These are phyloP conservation scores for Bubalus kerabau DNA, from an alignment of 2,113 vertebrate species.

Conservation along the genomic window DNA sequence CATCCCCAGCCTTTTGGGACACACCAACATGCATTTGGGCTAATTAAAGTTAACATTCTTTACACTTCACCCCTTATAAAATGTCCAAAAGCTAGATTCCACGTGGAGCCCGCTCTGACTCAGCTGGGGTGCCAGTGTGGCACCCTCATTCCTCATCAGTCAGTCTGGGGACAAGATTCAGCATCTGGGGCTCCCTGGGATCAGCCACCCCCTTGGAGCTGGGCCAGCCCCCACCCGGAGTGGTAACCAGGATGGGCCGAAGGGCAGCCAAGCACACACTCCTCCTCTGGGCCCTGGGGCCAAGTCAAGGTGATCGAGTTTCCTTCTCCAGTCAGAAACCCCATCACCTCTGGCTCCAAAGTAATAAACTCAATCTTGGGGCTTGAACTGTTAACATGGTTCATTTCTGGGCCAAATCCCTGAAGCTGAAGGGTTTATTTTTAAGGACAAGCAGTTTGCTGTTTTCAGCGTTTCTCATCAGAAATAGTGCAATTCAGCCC, in stretches of 20 bases:
- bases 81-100: conserved; percentile 26
- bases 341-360: conserved; percentile 45
- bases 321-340: conserved; percentile 45
- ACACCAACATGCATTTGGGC: conserved; percentile 27
- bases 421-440: conserved; percentile 61
- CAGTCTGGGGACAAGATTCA: conserved; percentile 11
- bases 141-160: conserved; percentile 44
- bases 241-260: not conserved
- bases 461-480: conserved; percentile 73
- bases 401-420: conserved; percentile 63
- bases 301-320: conserved; percentile 63
- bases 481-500: conserved; percentile 72
- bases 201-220: conserved; percentile 42
- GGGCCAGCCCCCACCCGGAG: conserved; percentile 21
- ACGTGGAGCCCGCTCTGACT: not conserved
- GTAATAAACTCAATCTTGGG: conserved; percentile 46
- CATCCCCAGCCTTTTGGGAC: conserved; percentile 37
- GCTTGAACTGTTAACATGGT: conserved; percentile 13
- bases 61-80: conserved; percentile 58
- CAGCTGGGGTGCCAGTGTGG: not conserved
- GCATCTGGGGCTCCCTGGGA: conserved; percentile 28
- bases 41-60: conserved; percentile 73
- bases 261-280: conserved; percentile 31
- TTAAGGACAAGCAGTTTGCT: conserved; percentile 70
- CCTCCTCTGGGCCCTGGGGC: conserved; percentile 34